Evolutionary conservation across 1,140 invertebrate genomes (phyloP), one percentile per base, ranked within the genome.

Genomic region (Aphelinus certus): DNA sequence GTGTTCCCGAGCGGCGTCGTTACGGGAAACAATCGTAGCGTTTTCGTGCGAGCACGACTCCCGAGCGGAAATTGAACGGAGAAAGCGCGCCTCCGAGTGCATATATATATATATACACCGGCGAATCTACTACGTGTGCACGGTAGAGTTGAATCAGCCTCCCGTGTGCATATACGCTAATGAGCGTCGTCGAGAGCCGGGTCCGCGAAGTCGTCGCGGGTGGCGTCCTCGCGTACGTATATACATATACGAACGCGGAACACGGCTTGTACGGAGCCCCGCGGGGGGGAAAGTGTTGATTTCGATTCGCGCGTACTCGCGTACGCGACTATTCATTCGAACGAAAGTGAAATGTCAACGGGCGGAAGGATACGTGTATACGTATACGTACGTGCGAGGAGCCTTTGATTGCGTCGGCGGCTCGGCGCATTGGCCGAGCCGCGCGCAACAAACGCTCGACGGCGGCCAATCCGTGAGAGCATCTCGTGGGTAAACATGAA

Each of bases 261-360:
- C 26, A 26, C 26, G 26, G 26, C 26, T 26, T 26, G 26, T 26
- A 26, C 26, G 26, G 26, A 26, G 26, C 26, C 26, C 26, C 26
- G 26, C 26, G 26, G 26, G 26, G 26, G 26, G 26, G 26, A 26
- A 26, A 26, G 26, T 26, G 26, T 26, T 26, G 26, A 26, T 26
- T 26, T 26, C 26, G 26, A 26, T 26, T 26, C 57, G 10, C 10
- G 2, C 49, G n/a, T 57, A n/a, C 26, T 10, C 26, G 26, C 10
- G 42, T 61, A 42, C 26, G 6, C 48, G 4, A 45, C 55, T 58
- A 53, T 67, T 67, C 71, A 55, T 61, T 73, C 26, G 26, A 73
- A 67, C 63, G 64, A 73, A 73, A 73, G 71, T 73, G 57, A 73
- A 73, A 66, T 72, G 71, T 72, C 71, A 72, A 26, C 26, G 26